Percentiles rank a stretch among this genome's conserved stretches.
Conservation (phyloP, 1,140 invertebrate genomes). For the Drosophila punjabiensis region DNA sequence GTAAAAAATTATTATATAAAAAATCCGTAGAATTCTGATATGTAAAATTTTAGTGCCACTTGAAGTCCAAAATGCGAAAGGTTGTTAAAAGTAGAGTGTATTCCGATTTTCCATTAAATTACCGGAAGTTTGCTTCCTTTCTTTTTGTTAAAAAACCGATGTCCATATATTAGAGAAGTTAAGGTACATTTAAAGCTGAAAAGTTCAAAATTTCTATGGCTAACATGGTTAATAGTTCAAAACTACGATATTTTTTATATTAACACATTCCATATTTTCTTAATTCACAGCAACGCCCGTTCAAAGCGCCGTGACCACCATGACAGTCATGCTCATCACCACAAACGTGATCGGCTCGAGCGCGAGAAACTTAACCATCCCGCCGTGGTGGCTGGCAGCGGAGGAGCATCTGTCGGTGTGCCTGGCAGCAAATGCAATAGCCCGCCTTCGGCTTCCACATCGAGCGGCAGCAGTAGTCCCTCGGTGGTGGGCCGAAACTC, state of each 20-base stretch:
- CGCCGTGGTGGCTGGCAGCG: constrained; percentile 36
- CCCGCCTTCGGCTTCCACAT: constrained; percentile 40
- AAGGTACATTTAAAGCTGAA: background rate
- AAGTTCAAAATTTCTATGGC: too few relatives aligned
- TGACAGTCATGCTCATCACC: constrained; percentile 67
- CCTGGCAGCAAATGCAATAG: constrained; percentile 64
- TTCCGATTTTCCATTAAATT: too few relatives aligned
- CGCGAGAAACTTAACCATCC: constrained; percentile 65
- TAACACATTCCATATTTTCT: background rate
- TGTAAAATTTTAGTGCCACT: too few relatives aligned
- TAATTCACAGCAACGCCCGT: constrained; percentile 53
- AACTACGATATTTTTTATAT: background rate
- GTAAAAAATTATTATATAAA: too few relatives aligned
- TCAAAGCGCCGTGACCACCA: constrained; percentile 78
- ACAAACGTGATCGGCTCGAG: constrained; percentile 76
- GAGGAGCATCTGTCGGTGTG: constrained; percentile 20
- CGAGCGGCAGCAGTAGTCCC: constrained; percentile 51
- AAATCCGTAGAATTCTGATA: too few relatives aligned
- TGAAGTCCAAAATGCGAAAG: too few relatives aligned
- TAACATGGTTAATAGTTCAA: too few relatives aligned
- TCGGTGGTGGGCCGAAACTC: constrained; percentile 57
- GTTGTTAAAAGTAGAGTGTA: too few relatives aligned
- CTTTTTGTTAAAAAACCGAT: background rate
- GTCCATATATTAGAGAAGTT: background rate
- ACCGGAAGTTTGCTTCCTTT: too few relatives aligned